Evolutionary conservation across 2,888 invertebrate species (phyloP), one percentile per base, ranked within the genome.

Genomic region (Euphydryas editha): DNA sequence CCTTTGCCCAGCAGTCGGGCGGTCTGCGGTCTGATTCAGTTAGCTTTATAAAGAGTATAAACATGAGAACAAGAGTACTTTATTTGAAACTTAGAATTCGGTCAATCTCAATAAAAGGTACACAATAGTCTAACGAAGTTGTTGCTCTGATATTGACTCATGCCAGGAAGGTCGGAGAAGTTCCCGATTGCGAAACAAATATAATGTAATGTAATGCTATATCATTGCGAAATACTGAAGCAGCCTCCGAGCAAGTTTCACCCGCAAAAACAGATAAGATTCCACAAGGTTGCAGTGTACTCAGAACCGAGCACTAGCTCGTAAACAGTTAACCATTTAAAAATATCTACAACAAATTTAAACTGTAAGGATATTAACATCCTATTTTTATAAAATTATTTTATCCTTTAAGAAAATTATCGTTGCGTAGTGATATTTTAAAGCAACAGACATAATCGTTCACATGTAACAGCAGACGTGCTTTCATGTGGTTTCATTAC

Each of bases 161-260:
- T 8, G 30, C 30, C 30, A 6, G 55, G 24, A 39, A 37, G 37
- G 21, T 42, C 47, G 54, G 36, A 39, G 51, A 51, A 39, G 63
- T 42, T 49, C 64, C 42, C 39, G 62, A 49, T 65, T 65, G 56
- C 65, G 30, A 46, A 21, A 66, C 46, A 13, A 49, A 62, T 42
- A 49, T 20, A 56, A 55, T 42, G 55, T 20, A 56, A 55, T 56
- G 36, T 62, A 60, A 62, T 67, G n/a, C 30, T 42, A 42, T 59
- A 61, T 59, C 55, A 54, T 65, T 64, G 64, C 64, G 64, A 24
- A 63, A 58, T 57, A 61, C 42, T 59, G 62, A 66, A 46, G 37
- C 59, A 71, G 55, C 64, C 62, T 44, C 69, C 51, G 61, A 57
- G 63, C 10, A 58, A 65, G 70, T 67, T 72, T 68, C 71, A 70